A percentile compares a stretch with the other conserved stretches of the same genome.
Conservation (phyloP, 2,797 vertebrate genomes). For the Artibeus jamaicensis region DNA sequence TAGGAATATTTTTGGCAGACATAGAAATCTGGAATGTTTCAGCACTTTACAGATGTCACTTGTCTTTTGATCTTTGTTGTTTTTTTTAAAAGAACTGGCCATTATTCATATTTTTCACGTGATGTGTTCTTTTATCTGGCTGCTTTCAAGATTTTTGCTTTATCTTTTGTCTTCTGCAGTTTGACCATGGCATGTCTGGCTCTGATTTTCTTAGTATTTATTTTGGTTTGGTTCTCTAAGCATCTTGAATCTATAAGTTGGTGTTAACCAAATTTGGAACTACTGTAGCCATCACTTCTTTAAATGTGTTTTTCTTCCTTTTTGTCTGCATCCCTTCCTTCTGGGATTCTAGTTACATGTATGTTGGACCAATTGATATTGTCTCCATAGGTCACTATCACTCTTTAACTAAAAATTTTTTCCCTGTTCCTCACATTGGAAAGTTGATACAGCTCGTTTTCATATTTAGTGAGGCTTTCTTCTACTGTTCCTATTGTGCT, state of each 20-base stretch:
- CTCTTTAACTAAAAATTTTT: neutral
- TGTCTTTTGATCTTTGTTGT: neutral
- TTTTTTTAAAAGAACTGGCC: neutral
- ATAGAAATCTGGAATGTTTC: neutral
- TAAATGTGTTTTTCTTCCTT: neutral
- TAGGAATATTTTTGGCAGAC: neutral
- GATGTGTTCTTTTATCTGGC: neutral
- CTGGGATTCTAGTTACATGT: neutral
- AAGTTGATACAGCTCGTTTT: neutral
- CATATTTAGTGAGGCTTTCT: neutral
- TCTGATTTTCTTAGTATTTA: neutral
- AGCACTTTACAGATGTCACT: neutral
- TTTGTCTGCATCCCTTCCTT: neutral
- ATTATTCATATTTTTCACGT: neutral
- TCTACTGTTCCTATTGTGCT: neutral
- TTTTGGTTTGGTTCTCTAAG: neutral
- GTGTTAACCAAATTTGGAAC: neutral
- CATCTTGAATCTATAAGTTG: neutral
- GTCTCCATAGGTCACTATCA: neutral
- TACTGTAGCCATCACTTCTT: neutral
- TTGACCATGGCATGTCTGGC: neutral
- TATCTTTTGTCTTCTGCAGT: neutral
- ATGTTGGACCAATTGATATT: neutral
- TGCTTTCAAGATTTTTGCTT: neutral
- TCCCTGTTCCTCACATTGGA: neutral